These are phyloP conservation scores for Timandra comae DNA, from an alignment of 2,888 invertebrate species.

Conservation along the genomic window DNA sequence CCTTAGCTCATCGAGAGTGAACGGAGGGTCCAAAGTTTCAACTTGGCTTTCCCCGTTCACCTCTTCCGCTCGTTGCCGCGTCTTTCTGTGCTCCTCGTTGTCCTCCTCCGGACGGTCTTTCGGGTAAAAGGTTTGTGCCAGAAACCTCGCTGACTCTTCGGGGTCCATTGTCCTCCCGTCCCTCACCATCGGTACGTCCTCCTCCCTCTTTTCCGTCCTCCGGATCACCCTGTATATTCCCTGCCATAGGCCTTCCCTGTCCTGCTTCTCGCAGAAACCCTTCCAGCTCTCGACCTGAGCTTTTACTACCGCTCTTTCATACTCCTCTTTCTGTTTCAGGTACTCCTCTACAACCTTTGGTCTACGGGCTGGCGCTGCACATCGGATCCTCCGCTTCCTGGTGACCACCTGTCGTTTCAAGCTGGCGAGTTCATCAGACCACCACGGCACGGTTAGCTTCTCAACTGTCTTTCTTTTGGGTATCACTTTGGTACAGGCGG, in stretches of 20 bases:
- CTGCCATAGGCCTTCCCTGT: too few relatives aligned
- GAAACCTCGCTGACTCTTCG: background rate
- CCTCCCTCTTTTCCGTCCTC: background rate
- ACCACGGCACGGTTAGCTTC: too few relatives aligned
- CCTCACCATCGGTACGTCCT: conserved; percentile 2
- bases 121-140: conserved; percentile 1
- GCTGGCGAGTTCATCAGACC: too few relatives aligned
- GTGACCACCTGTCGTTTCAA: too few relatives aligned
- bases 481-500: too few relatives aligned
- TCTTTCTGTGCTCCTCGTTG: background rate
- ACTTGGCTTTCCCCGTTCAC: background rate
- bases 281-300: background rate
- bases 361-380: too few relatives aligned
- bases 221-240: conserved; percentile 4
- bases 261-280: too few relatives aligned
- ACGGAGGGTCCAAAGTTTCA: background rate
- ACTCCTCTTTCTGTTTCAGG: too few relatives aligned
- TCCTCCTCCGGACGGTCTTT: background rate
- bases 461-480: too few relatives aligned
- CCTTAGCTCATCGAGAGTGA: background rate
- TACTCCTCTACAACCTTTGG: too few relatives aligned
- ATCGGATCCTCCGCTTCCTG: too few relatives aligned
- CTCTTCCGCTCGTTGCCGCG: background rate
- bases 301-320: background rate
- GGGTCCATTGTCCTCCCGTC: too few relatives aligned